Conservation (phyloP, 2,888 invertebrate species). For the Acronicta aceris region DNA sequence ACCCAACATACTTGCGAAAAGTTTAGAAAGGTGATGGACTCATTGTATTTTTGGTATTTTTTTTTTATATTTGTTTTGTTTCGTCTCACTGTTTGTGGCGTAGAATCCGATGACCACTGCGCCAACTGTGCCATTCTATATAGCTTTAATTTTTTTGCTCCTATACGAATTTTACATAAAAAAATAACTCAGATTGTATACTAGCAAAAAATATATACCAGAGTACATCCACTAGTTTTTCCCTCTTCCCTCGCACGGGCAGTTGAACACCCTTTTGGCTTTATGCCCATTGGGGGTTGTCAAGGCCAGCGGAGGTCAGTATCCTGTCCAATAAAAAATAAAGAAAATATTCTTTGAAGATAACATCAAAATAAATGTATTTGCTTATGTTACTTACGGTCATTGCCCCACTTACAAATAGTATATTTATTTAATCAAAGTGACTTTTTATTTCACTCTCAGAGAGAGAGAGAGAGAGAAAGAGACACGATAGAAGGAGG, state of each 20-base stretch:
- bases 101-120: too few relatives aligned
- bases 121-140: too few relatives aligned
- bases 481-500: too few relatives aligned
- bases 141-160: too few relatives aligned
- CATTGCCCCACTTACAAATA: background rate
- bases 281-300: slow-evolving; percentile 32
- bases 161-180: background rate
- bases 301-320: slow-evolving; percentile 48
- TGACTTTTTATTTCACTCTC: too few relatives aligned
- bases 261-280: slow-evolving; percentile 49
- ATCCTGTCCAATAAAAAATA: slow-evolving; percentile 31
- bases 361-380: slow-evolving; percentile 27
- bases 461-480: too few relatives aligned
- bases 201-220: slow-evolving; percentile 30
- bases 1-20: too few relatives aligned
- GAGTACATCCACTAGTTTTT: slow-evolving; percentile 26
- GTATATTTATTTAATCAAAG: background rate
- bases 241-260: slow-evolving; percentile 30
- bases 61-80: too few relatives aligned
- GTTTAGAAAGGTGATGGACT: too few relatives aligned
- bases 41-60: too few relatives aligned
- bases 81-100: too few relatives aligned
- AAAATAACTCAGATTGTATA: background rate
- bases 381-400: slow-evolving; percentile 5
- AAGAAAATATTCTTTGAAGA: slow-evolving; percentile 27